A percentile compares a stretch with the other conserved stretches of the same genome.
These are phyloP conservation scores for Rotaria sp. DNA, from an alignment of 2,888 invertebrate species.

Conservation along the genomic window DNA sequence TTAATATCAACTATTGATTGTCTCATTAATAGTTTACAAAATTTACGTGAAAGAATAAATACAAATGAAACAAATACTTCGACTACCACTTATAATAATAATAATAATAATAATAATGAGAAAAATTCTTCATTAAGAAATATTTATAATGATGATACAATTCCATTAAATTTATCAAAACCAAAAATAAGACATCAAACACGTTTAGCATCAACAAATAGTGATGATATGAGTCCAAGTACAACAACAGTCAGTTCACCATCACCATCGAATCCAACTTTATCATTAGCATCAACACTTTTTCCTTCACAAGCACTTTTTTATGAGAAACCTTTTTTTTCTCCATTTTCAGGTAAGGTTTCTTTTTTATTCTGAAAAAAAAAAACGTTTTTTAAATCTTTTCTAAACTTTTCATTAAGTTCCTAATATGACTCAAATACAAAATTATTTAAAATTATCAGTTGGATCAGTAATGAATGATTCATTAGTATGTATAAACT, in stretches of 20 bases:
- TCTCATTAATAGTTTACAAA: constrained; percentile 20
- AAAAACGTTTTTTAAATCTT: not conserved
- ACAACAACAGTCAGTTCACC: constrained; percentile 5
- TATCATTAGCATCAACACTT: not conserved
- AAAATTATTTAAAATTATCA: not conserved
- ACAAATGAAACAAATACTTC: no score
- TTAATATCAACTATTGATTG: not conserved
- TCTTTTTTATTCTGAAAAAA: not conserved
- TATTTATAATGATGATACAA: not conserved
- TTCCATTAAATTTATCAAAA: not conserved
- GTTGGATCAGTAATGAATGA: not conserved
- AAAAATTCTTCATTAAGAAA: not conserved
- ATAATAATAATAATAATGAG: not conserved
- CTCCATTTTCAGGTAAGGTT: not conserved
- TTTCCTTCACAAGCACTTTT: not conserved
- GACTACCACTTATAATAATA: not conserved
- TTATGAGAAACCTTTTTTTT: constrained; percentile 3
- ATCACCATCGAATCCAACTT: not conserved
- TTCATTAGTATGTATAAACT: not conserved
- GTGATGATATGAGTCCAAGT: not conserved
- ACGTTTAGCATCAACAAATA: constrained; percentile 16
- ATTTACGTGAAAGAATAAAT: not conserved
- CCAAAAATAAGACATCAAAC: not conserved
- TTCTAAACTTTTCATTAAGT: not conserved
- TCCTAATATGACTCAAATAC: not conserved